Evolutionary conservation across 2,797 vertebrate species (phyloP).

Genomic region (Trachurus trachurus): DNA sequence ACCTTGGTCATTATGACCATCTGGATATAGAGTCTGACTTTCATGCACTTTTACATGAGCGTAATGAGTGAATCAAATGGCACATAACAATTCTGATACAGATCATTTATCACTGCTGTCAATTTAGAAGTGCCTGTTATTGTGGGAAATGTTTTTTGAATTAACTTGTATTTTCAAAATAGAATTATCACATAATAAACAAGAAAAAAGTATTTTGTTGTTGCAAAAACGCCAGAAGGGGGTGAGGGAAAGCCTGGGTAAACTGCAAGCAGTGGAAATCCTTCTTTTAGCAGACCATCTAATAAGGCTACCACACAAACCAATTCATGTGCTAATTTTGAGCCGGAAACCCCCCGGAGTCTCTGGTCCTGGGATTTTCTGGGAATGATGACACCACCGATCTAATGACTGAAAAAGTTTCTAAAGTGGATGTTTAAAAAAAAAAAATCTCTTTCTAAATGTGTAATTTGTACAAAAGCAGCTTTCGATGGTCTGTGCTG

Average conservation of each 20-base stretch:
- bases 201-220: not conserved
- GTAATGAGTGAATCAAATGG: not conserved
- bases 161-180: not conserved
- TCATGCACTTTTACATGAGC: not conserved
- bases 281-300: conserved; percentile 54
- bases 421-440: conserved; percentile 19
- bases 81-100: not conserved
- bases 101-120: not conserved
- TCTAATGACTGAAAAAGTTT: conserved; percentile 41
- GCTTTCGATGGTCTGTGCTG: not conserved
- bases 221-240: not conserved
- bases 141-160: not conserved
- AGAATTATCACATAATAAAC: not conserved
- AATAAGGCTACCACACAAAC: conserved; percentile 64
- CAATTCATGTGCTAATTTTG: conserved; percentile 78
- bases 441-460: not conserved
- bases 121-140: not conserved
- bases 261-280: conserved; percentile 41
- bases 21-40: not conserved
- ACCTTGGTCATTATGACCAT: conserved; percentile 10
- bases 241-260: conserved; percentile 8
- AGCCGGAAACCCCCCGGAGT: conserved; percentile 69
- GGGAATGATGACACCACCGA: conserved; percentile 60
- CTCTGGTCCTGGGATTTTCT: conserved; percentile 57
- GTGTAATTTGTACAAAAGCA: conserved; percentile 2